These are phyloP conservation scores for Phyllotis vaccarum DNA, from an alignment of 2,797 vertebrate species.

Conservation along the genomic window DNA sequence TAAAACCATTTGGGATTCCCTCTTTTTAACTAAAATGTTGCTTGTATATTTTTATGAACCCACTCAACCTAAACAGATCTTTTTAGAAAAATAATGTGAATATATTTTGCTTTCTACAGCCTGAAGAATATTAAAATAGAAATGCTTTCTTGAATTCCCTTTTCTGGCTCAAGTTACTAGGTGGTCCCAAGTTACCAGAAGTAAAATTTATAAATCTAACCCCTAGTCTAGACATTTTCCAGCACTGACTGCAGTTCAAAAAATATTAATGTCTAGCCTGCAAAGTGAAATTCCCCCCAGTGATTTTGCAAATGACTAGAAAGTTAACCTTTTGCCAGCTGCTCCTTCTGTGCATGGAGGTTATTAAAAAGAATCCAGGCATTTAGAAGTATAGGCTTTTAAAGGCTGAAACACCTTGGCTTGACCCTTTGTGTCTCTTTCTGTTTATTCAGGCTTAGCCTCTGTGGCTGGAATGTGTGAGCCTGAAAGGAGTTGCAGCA, in stretches of 20 bases:
- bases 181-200: slow-evolving; percentile 96
- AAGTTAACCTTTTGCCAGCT: slow-evolving; percentile 93
- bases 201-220: slow-evolving; percentile 96
- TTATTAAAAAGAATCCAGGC: slow-evolving; percentile 91
- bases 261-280: slow-evolving; percentile 93
- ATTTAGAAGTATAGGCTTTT: slow-evolving; percentile 90
- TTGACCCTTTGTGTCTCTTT: slow-evolving; percentile 93
- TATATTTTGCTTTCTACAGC: slow-evolving; percentile 90
- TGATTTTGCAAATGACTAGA: slow-evolving; percentile 92
- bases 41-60: slow-evolving; percentile 91
- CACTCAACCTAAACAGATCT: slow-evolving; percentile 91
- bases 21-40: slow-evolving; percentile 87
- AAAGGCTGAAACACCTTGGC: slow-evolving; percentile 92
- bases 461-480: slow-evolving; percentile 99
- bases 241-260: slow-evolving; percentile 92
- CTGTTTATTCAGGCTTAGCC: slow-evolving; percentile 96
- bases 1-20: slow-evolving; percentile 80
- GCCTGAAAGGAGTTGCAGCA: slow-evolving; percentile 99
- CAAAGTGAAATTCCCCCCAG: slow-evolving; percentile 92
- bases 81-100: slow-evolving; percentile 90
- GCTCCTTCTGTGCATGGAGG: slow-evolving; percentile 89
- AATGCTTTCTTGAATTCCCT: slow-evolving; percentile 94
- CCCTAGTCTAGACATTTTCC: slow-evolving; percentile 96
- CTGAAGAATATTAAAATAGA: slow-evolving; percentile 92
- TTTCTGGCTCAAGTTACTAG: slow-evolving; percentile 93